Evolutionary conservation across 2,797 vertebrate species (phyloP), one percentile per base, ranked within the genome.

Genomic region (Cynodonichthys magdalenae): DNA sequence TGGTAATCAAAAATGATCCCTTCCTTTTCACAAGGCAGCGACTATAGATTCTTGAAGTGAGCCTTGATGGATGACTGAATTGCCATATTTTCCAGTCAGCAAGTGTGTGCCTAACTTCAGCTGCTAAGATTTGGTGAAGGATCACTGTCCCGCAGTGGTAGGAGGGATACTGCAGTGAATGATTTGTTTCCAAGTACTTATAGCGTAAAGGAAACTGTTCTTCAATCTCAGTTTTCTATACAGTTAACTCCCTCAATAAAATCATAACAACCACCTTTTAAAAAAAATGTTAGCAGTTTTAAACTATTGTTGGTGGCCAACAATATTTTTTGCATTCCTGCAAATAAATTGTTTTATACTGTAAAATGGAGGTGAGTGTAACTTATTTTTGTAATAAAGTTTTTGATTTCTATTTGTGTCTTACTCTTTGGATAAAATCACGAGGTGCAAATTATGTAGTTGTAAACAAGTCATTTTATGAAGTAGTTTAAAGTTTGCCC

Each of bases 311-410:
- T 99, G 96, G 96, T 99, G 96, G 95, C 95, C 98, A 99, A 99
- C 96, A 98, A 98, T 96, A 95, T 98, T 98, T 92, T 94, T 94
- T 98, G 96, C 98, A 99, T 99, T 99, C 97, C 97, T 98, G 97
- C 96, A 99, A 98, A 99, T 99, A 99, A 99, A 99, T 98, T 98
- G 97, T 99, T 99, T 99, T 99, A 99, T 99, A 99, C 98, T 99
- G 97, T 99, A 98, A 97, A 96, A 98, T 98, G 97, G 91, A 99
- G 97, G 97, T 96, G 97, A 99, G 98, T 99, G 97, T 99, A 99
- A 99, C 97, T 99, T 99, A 99, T 99, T 99, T 99, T 99, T 99
- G 96, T 99, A 99, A 99, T 99, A 99, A 99, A 99, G 96, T 95
- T 98, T 99, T 98, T 98, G 96, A 97, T 98, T 99, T 99, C 95